These are phyloP conservation scores for Tolypeutes matacus DNA, from an alignment of 2,797 vertebrate genomes.

Conservation along the genomic window DNA sequence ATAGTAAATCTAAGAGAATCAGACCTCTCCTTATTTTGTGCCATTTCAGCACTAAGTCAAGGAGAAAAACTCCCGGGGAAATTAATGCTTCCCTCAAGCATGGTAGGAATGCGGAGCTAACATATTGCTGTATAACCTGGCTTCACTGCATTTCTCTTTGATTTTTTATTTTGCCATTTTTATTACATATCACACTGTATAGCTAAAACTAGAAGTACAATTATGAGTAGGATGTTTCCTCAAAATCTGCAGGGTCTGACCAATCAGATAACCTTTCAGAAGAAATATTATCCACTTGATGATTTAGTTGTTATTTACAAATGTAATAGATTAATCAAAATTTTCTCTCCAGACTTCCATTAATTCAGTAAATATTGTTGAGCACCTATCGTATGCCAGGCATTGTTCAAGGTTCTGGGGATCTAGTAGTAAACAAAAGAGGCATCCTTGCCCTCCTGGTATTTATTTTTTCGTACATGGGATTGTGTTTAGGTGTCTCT, in stretches of 20 bases:
- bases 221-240: not conserved
- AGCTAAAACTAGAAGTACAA: not conserved
- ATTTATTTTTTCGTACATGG: not conserved
- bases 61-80: slow-evolving; percentile 66
- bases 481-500: not conserved
- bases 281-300: not conserved
- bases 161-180: slow-evolving; percentile 65
- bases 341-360: not conserved
- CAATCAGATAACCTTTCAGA: slow-evolving; percentile 22
- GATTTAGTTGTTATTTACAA: not conserved
- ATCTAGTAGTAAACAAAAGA: not conserved
- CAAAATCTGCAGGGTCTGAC: not conserved
- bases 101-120: slow-evolving; percentile 25
- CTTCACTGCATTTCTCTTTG: slow-evolving; percentile 26
- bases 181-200: not conserved
- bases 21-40: slow-evolving; percentile 78
- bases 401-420: not conserved
- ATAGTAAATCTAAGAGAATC: slow-evolving; percentile 63
- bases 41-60: slow-evolving; percentile 73
- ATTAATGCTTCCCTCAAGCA: slow-evolving; percentile 67
- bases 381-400: not conserved
- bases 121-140: not conserved
- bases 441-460: not conserved
- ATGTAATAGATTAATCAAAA: not conserved
- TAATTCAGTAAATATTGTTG: not conserved